Conservation (phyloP, 2,113 vertebrate species). For the Anser brachyrhynchus region DNA sequence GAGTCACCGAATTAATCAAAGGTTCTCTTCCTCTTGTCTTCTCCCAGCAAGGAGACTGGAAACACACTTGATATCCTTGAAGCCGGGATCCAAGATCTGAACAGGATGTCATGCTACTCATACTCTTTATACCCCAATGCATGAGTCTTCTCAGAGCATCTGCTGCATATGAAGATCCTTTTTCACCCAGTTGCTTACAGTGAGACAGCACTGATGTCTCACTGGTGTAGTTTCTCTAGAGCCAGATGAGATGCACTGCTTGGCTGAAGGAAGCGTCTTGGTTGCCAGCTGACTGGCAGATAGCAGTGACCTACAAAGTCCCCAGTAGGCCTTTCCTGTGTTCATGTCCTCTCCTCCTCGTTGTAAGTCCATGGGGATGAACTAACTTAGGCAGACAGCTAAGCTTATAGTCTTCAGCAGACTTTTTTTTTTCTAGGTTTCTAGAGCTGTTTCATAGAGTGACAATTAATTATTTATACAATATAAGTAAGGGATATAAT, state of each 20-base stretch:
- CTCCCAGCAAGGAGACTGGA: neutral
- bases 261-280: neutral
- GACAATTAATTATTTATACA: neutral
- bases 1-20: neutral
- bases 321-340: neutral
- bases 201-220: neutral
- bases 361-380: neutral
- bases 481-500: neutral
- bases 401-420: neutral
- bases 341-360: accelerated
- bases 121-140: neutral
- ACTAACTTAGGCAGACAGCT: neutral
- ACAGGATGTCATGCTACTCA: neutral
- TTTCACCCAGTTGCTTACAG: neutral
- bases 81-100: neutral
- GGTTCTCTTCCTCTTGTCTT: neutral
- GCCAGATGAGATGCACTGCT: neutral
- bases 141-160: neutral
- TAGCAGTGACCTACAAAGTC: neutral
- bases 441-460: neutral
- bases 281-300: neutral
- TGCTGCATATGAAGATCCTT: neutral
- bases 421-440: neutral
- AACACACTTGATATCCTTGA: neutral
- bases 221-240: neutral